phyloP scores from a whole-genome alignment of 2,888 invertebrate genomes.

The Trissolcus japonicus region DNA sequence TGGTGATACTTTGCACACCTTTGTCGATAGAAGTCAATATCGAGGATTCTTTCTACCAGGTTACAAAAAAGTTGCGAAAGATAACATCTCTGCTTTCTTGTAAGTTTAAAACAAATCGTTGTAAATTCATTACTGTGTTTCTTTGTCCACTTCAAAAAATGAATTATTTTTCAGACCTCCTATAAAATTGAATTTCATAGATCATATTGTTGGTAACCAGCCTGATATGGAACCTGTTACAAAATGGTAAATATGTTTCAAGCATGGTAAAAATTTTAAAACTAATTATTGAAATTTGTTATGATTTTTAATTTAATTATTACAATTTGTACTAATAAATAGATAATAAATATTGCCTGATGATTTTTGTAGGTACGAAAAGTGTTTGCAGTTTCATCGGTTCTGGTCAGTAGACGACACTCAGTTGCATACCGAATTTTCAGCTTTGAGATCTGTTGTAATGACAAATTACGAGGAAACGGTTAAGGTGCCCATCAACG shows the following conservation, averaged over 20 bases:
- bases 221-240: constrained; percentile 96
- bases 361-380: constrained; percentile 81
- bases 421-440: constrained; percentile 96
- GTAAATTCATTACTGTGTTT: not conserved
- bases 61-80: constrained; percentile 79
- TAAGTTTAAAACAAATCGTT: constrained; percentile 72
- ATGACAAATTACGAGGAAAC: constrained; percentile 99
- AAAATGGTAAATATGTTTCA: constrained; percentile 82
- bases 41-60: constrained; percentile 92
- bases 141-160: not conserved
- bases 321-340: not conserved
- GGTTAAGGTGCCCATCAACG: constrained; percentile 98
- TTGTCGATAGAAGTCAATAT: constrained; percentile 91
- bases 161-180: constrained; percentile 79
- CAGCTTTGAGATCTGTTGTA: constrained; percentile 96
- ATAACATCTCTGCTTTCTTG: constrained; percentile 81
- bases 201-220: constrained; percentile 98
- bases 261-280: not conserved
- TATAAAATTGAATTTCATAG: constrained; percentile 89
- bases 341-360: not conserved
- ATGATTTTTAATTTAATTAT: not conserved
- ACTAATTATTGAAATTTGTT: not conserved
- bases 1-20: constrained; percentile 97
- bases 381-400: constrained; percentile 85
- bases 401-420: constrained; percentile 99